These are phyloP conservation scores for Himalopsyche kuldschensis DNA, from an alignment of 2,888 invertebrate species.

Conservation along the genomic window DNA sequence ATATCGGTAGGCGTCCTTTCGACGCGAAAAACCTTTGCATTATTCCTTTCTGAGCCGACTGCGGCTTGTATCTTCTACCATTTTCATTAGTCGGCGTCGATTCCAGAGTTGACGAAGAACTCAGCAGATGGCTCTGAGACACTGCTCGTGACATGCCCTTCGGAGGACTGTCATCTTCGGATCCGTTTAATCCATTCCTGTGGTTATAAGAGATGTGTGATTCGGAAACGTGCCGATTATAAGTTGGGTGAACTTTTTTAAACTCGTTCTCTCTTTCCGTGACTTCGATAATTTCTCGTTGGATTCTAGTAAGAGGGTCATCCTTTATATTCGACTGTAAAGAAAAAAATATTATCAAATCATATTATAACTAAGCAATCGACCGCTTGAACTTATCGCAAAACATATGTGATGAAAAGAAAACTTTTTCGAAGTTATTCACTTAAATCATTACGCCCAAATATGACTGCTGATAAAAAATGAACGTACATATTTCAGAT, in stretches of 20 bases:
- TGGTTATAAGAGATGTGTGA: conserved; percentile 56
- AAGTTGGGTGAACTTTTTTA: conserved; percentile 61
- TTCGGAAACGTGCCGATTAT: conserved; percentile 54
- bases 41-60: conserved; percentile 71
- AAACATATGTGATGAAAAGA: not conserved
- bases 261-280: conserved; percentile 83
- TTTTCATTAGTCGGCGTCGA: conserved; percentile 49
- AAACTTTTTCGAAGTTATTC: not conserved
- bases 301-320: conserved; percentile 79
- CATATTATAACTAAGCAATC: not conserved
- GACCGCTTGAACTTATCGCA: not conserved
- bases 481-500: conserved; percentile 35
- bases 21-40: conserved; percentile 86
- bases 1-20: conserved; percentile 67
- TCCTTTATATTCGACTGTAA: conserved; percentile 63
- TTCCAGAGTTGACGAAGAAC: conserved; percentile 42
- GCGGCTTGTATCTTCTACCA: conserved; percentile 65
- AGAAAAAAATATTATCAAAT: conserved; percentile 42
- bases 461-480: not conserved
- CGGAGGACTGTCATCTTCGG: conserved; percentile 37
- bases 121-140: conserved; percentile 53
- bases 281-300: conserved; percentile 86
- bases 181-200: conserved; percentile 42
- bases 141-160: conserved; percentile 53
- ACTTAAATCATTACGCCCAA: not conserved